Conservation (phyloP, 2,888 invertebrate species). For the Orchesella flavescens region DNA sequence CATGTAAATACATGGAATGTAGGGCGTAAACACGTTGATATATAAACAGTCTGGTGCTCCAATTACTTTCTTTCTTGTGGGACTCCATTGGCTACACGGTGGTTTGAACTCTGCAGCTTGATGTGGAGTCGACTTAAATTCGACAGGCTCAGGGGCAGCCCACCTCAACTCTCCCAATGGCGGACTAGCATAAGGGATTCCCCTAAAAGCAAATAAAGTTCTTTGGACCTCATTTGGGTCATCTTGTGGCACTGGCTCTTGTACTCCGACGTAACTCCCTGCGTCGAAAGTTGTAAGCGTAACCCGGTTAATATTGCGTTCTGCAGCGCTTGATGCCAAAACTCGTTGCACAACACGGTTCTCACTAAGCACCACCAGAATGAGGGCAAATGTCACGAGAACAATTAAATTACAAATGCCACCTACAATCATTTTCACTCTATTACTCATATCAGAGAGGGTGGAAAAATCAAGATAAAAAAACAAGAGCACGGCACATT, state of each 20-base stretch:
- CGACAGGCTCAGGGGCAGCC: constrained; percentile 53
- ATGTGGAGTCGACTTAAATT: constrained; percentile 56
- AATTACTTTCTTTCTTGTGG: constrained; percentile 56
- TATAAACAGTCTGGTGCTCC: constrained; percentile 70
- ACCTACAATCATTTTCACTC: constrained; percentile 56
- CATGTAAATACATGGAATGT: constrained; percentile 65
- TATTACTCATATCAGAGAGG: constrained; percentile 23
- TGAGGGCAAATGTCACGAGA: constrained; percentile 56
- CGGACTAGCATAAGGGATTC: constrained; percentile 67
- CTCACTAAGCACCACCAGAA: constrained; percentile 58
- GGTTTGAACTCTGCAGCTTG: constrained; percentile 68
- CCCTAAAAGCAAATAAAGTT: constrained; percentile 65
- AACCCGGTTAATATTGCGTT: constrained; percentile 50
- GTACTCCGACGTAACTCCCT: constrained; percentile 67
- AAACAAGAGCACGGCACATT: too few species aligned
- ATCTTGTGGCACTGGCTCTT: constrained; percentile 37
- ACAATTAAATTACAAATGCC: constrained; percentile 56
- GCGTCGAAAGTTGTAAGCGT: constrained; percentile 61
- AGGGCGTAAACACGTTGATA: constrained; percentile 69
- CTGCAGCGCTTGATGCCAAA: constrained; percentile 40
- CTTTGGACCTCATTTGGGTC: constrained; percentile 62
- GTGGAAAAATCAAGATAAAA: too few species aligned
- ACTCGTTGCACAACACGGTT: constrained; percentile 53
- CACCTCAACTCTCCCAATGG: constrained; percentile 64
- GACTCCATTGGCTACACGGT: constrained; percentile 70